phyloP scores from a whole-genome alignment of 2,113 vertebrate genomes.

The Pygathrix nemaeus region DNA sequence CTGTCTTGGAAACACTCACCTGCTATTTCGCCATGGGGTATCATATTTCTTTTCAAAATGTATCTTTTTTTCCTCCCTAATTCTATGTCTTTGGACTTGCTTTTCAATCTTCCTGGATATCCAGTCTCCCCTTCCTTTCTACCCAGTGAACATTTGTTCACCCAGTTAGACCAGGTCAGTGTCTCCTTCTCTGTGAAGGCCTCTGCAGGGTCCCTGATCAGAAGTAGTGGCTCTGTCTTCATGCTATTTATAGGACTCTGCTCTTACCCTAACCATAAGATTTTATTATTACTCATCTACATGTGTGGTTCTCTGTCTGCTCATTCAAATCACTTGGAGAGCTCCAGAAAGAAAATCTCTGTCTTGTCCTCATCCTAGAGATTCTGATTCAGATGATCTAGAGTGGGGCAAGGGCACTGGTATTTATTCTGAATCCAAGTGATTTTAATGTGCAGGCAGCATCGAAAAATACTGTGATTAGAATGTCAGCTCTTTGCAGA shows the following conservation, averaged over 20 bases:
- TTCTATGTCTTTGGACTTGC: constrained; percentile 29
- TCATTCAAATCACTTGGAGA: background rate
- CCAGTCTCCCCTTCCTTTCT: background rate
- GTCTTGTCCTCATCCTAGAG: background rate
- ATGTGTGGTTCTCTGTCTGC: constrained; percentile 13
- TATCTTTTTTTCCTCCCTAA: constrained; percentile 17
- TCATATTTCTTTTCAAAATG: constrained; percentile 47
- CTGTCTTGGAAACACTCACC: background rate
- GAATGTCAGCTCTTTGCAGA: constrained; percentile 3
- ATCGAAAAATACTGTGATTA: background rate
- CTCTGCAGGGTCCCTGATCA: background rate
- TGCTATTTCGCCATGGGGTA: background rate
- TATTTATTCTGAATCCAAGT: background rate
- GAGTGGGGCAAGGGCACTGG: background rate
- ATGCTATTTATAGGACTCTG: constrained; percentile 19
- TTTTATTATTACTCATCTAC: constrained; percentile 36
- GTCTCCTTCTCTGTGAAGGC: constrained; percentile 4
- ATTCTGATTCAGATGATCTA: background rate
- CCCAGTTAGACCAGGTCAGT: constrained; percentile 30
- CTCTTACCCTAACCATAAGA: background rate
- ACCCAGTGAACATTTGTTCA: background rate
- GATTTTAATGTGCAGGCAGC: background rate
- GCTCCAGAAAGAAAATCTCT: background rate
- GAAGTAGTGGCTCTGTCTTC: background rate
- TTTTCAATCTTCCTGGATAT: background rate